Evolutionary conservation across 2,888 invertebrate species (phyloP).

Genomic region (Boloria selene): DNA sequence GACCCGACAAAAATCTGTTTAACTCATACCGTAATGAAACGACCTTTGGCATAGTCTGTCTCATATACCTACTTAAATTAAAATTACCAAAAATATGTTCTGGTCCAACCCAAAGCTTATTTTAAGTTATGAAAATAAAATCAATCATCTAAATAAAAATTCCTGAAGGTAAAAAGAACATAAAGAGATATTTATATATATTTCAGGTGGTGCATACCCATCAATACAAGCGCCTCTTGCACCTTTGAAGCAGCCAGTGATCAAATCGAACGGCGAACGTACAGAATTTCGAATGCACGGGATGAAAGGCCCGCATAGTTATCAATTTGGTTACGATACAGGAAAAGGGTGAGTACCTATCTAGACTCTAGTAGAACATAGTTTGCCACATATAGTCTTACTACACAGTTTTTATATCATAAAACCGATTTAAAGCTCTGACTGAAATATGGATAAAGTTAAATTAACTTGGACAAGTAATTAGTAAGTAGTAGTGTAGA

Average conservation of each 20-base stretch:
- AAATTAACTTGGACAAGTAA: no score
- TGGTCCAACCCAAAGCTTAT: no score
- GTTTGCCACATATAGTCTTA: not conserved
- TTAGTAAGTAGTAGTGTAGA: no score
- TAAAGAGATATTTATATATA: not conserved
- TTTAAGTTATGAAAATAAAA: no score
- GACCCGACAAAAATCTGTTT: no score
- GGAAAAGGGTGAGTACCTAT: constrained; percentile 86
- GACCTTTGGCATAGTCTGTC: not conserved
- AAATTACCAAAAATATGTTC: no score
- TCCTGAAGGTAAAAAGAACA: no score
- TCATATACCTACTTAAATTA: no score
- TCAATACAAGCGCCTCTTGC: constrained; percentile 52
- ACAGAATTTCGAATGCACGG: constrained; percentile 91
- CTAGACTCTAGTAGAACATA: not conserved
- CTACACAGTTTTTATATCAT: no score
- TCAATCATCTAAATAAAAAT: no score
- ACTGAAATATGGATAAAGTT: not conserved
- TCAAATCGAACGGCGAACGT: constrained; percentile 72
- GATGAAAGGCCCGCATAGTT: constrained; percentile 90
- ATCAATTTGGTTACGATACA: constrained; percentile 92
- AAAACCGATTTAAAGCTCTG: no score
- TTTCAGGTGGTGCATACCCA: constrained; percentile 57
- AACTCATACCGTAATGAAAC: no score
- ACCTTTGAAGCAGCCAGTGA: constrained; percentile 44